Conservation (phyloP, 2,797 vertebrate genomes). For the Thamnophis elegans region DNA sequence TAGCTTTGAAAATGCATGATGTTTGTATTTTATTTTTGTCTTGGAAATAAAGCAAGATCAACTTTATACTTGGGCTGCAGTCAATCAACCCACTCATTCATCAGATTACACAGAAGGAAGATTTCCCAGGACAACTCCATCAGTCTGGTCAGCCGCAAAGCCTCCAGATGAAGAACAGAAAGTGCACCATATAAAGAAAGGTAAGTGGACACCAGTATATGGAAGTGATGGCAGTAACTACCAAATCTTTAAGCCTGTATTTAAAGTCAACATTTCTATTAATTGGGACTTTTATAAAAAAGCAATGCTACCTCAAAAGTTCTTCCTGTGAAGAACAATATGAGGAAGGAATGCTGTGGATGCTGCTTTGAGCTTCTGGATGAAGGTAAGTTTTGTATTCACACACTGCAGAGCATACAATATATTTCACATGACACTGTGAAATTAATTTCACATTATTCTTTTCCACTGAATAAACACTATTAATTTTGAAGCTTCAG, state of each 20-base stretch:
- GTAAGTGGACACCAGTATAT: constrained; percentile 63
- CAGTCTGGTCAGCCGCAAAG: constrained; percentile 71
- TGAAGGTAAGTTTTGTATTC: neutral
- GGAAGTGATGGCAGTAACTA: neutral
- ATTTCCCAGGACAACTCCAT: constrained; percentile 77
- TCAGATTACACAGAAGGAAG: constrained; percentile 81
- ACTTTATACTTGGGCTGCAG: constrained; percentile 92
- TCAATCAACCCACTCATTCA: constrained; percentile 87
- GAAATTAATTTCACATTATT: neutral
- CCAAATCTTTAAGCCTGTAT: neutral
- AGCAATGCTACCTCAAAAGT: neutral
- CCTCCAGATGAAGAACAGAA: constrained; percentile 70
- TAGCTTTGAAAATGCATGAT: neutral
- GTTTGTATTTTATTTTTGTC: constrained; percentile 9
- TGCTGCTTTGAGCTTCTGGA: neutral
- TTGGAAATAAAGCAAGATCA: constrained; percentile 82
- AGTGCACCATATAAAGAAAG: constrained; percentile 69
- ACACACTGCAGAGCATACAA: neutral
- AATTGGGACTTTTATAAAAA: neutral
- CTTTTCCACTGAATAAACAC: neutral
- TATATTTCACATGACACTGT: neutral
- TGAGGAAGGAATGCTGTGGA: neutral
- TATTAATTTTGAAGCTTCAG: neutral
- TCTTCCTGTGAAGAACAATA: constrained; percentile 1
- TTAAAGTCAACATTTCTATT: neutral